Evolutionary conservation across 1,140 invertebrate species (phyloP).

Genomic region (Drosophila grimshawi): DNA sequence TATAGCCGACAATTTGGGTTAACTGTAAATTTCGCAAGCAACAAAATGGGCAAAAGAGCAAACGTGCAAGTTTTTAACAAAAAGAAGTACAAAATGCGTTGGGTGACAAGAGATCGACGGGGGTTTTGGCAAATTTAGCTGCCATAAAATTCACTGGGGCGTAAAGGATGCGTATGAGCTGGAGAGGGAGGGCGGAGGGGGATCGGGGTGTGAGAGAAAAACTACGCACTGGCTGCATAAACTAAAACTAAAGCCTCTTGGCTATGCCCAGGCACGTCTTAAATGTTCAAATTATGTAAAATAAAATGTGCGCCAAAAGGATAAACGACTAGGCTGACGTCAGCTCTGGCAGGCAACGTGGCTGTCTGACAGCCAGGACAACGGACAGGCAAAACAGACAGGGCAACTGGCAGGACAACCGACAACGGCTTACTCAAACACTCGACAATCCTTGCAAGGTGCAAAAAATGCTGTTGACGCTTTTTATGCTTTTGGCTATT

Average conservation of each 20-base stretch:
- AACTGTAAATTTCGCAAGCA: conserved; percentile 73
- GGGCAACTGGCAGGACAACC: neutral
- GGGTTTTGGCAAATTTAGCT: neutral
- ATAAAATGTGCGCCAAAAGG: conserved; percentile 74
- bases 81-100: conserved; percentile 58
- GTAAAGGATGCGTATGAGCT: conserved; percentile 79
- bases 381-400: neutral
- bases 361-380: conserved; percentile 56
- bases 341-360: conserved; percentile 42
- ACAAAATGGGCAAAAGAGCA: conserved; percentile 59
- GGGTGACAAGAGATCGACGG: neutral
- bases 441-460: conserved; percentile 72
- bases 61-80: conserved; percentile 82
- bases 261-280: conserved; percentile 80
- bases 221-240: conserved; percentile 65
- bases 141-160: conserved; percentile 76
- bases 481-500: too few relatives aligned
- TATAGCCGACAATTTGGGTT: conserved; percentile 81
- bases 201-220: conserved; percentile 31
- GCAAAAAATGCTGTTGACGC: conserved; percentile 57
- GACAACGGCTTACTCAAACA: conserved; percentile 53
- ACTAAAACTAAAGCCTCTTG: conserved; percentile 80
- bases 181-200: conserved; percentile 59
- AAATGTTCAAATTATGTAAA: conserved; percentile 83
- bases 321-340: conserved; percentile 67